phyloP scores from a whole-genome alignment of 2,113 vertebrate genomes.

The Fukomys damarensis region DNA sequence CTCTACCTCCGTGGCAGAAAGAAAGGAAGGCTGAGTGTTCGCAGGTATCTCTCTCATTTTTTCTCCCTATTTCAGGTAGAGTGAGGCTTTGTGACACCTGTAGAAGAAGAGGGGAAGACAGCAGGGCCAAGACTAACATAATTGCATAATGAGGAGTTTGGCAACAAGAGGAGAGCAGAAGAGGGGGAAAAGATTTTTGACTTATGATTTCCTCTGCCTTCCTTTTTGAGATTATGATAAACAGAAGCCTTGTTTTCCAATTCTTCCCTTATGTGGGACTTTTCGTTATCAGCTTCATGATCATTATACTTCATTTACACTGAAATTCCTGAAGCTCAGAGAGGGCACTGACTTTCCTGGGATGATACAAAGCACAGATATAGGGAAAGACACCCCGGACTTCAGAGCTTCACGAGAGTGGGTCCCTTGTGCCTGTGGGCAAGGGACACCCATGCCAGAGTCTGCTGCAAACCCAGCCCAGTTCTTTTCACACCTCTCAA shows the following conservation, averaged over 20 bases:
- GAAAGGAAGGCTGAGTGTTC: neutral
- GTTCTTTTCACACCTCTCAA: slow-evolving; percentile 65
- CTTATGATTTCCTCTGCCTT: neutral
- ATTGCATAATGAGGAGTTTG: neutral
- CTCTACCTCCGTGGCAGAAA: neutral
- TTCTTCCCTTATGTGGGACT: neutral
- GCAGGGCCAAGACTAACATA: neutral
- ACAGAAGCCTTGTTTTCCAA: neutral
- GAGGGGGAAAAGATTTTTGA: neutral
- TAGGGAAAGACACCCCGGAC: neutral
- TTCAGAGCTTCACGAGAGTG: neutral
- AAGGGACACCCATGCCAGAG: neutral
- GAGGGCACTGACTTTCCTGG: neutral
- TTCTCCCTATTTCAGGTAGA: neutral
- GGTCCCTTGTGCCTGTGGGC: accelerated
- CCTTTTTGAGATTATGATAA: neutral
- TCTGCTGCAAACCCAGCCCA: neutral
- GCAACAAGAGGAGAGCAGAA: neutral
- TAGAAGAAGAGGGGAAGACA: neutral
- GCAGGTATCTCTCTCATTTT: neutral
- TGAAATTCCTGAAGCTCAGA: neutral
- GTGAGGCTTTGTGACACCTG: neutral
- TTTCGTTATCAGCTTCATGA: neutral
- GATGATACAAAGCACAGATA: neutral
- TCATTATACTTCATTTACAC: neutral